Conservation (phyloP, 1,140 invertebrate species). For the Drosophila eugracilis region DNA sequence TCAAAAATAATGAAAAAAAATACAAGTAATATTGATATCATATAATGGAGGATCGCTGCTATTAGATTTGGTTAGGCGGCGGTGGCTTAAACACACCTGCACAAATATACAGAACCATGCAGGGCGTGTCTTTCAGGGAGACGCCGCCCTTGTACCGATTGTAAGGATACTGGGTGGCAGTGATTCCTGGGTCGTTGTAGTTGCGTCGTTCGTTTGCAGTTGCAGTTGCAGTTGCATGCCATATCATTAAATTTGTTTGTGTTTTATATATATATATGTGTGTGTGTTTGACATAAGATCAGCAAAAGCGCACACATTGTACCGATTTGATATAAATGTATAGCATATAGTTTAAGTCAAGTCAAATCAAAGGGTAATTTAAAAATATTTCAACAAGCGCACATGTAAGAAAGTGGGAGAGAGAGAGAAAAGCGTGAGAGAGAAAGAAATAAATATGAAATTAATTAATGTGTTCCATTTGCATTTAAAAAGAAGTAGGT, state of each 20-base stretch:
- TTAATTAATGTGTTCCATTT: slow-evolving; percentile 55
- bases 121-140: slow-evolving; percentile 70
- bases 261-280: slow-evolving; percentile 39
- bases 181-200: slow-evolving; percentile 51
- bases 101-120: slow-evolving; percentile 83
- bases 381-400: slow-evolving; percentile 69
- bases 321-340: slow-evolving; percentile 30
- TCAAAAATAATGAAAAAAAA: slow-evolving; percentile 31
- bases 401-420: slow-evolving; percentile 75
- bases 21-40: slow-evolving; percentile 16
- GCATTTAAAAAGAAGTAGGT: slow-evolving; percentile 8
- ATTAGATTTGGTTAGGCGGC: slow-evolving; percentile 46
- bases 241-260: slow-evolving; percentile 53
- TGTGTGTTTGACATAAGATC: slow-evolving; percentile 8
- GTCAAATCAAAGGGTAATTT: slow-evolving; percentile 37
- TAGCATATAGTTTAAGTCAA: slow-evolving; percentile 26
- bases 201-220: slow-evolving; percentile 33
- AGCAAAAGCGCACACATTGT: slow-evolving; percentile 35
- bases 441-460: slow-evolving; percentile 68
- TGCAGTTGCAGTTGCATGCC: slow-evolving; percentile 32
- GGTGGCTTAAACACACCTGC: slow-evolving; percentile 77
- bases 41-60: slow-evolving; percentile 24
- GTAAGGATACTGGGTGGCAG: slow-evolving; percentile 21
- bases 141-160: slow-evolving; percentile 53
- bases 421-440: slow-evolving; percentile 73